Evolutionary conservation across 2,113 vertebrate genomes (phyloP), one percentile per base, ranked within the genome.

Genomic region (Megatriorchis doriae): DNA sequence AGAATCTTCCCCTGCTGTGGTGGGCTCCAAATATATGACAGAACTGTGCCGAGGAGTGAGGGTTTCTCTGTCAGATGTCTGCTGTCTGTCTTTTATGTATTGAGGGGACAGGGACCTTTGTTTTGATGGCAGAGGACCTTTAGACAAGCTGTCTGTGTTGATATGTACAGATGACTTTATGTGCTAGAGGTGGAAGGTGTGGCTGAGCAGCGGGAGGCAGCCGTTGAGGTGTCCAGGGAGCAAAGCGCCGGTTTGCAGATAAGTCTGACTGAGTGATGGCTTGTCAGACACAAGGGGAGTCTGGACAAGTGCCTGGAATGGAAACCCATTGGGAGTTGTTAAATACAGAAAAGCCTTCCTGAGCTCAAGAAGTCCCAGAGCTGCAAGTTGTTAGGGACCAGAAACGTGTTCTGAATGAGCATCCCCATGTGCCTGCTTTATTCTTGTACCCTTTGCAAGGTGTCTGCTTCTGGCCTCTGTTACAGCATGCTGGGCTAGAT

Each of bases 171-270:
- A 8, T 59, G 81, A 86, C 56, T 86, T 82, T 11, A 22, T 40
- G 75, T 4, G 11, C 55, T 59, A 5, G 56, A 58, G 67, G 4
- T 34, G 47, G 65, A 84, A 94, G 75, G 59, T 86, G 90, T 74
- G 90, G 17, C 70, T 62, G 79, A 77, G 79, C 45, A 47, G 56
- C 0, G 1, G 62, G 68, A 42, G 62, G 50, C 81, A 42, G 78
- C 58, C 1, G 0, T 13, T 3, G 53, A 45, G 55, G 36, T 42
- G 79, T 62, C 48, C 0, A 0, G 42, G 71, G 55, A 94, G 55
- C 67, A 1, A 6, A 73, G 67, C 1, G 3, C 19, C 10, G 59
- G 43, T 56, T 65, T 75, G 87, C 40, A 19, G 18, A 5, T 27
- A 9, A 40, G 26, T 92, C 32, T 85, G 61, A 36, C 7, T 10